phyloP scores from a whole-genome alignment of 2,888 invertebrate genomes.

The Cheilosia vernalis region DNA sequence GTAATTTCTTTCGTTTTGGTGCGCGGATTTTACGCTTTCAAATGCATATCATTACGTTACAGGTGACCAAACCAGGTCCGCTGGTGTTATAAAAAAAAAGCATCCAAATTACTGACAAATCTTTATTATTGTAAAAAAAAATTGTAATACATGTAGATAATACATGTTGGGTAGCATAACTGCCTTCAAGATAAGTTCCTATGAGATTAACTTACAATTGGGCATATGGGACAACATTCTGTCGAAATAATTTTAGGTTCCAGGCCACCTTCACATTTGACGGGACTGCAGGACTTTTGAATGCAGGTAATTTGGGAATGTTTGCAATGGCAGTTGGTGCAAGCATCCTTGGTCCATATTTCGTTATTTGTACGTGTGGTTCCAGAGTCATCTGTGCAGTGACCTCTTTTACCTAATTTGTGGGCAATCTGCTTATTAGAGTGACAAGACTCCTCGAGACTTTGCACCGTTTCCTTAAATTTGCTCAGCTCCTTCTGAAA shows the following conservation, averaged over 20 bases:
- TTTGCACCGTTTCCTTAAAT: slow-evolving; percentile 84
- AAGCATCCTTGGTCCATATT: slow-evolving; percentile 84
- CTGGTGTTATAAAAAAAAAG: no score
- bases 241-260: slow-evolving; percentile 81
- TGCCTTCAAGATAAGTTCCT: not conserved
- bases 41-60: no score
- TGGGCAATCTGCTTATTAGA: slow-evolving; percentile 76
- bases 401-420: not conserved
- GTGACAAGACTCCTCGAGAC: slow-evolving; percentile 82
- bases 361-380: slow-evolving; percentile 83
- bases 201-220: slow-evolving; percentile 36
- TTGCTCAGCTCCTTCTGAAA: slow-evolving; percentile 85
- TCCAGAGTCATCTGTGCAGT: slow-evolving; percentile 83
- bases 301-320: slow-evolving; percentile 84
- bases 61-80: no score
- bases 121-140: no score
- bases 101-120: no score
- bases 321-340: slow-evolving; percentile 84
- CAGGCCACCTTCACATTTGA: slow-evolving; percentile 80
- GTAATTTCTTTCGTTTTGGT: no score
- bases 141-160: no score
- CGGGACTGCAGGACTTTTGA: slow-evolving; percentile 82
- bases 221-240: slow-evolving; percentile 84
- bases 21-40: no score
- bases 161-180: not conserved